Conservation (phyloP, 1,140 invertebrate species). For the Cephus cinctus region DNA sequence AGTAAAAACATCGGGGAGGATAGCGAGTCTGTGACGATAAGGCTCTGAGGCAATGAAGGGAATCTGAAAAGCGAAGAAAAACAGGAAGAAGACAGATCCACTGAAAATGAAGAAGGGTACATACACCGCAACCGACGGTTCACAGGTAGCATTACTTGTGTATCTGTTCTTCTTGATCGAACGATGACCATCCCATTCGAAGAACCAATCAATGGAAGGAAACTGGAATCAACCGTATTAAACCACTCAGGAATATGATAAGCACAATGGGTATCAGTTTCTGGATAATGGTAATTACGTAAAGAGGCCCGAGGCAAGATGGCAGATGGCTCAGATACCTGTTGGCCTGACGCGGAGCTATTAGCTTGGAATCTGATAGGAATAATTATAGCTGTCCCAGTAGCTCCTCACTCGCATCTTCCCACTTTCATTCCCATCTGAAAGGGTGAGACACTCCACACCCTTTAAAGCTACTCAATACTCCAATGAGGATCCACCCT, state of each 20-base stretch:
- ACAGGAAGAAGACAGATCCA: no score
- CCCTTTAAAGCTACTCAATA: no score
- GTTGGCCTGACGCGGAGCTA: constrained; percentile 29
- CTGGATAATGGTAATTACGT: constrained; percentile 43
- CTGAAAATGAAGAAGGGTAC: no score
- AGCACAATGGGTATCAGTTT: constrained; percentile 35
- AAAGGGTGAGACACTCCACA: no score
- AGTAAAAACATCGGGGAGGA: constrained; percentile 26
- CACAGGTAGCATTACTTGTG: no score
- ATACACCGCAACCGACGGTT: no score
- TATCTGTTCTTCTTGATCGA: no score
- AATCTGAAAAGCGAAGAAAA: constrained; percentile 18
- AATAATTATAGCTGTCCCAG: constrained; percentile 31
- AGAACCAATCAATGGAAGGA: no score
- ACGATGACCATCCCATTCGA: no score
- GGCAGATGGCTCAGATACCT: constrained; percentile 34
- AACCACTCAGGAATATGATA: constrained; percentile 50
- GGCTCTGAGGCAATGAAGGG: constrained; percentile 20
- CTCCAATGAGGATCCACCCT: no score
- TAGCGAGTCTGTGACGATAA: constrained; percentile 27
- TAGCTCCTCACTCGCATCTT: constrained; percentile 14
- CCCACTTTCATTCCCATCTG: neutral
- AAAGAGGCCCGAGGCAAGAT: constrained; percentile 30
- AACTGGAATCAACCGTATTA: no score
- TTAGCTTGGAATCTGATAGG: constrained; percentile 35